phyloP scores from a whole-genome alignment of 2,797 vertebrate species.

The Clamator glandarius region DNA sequence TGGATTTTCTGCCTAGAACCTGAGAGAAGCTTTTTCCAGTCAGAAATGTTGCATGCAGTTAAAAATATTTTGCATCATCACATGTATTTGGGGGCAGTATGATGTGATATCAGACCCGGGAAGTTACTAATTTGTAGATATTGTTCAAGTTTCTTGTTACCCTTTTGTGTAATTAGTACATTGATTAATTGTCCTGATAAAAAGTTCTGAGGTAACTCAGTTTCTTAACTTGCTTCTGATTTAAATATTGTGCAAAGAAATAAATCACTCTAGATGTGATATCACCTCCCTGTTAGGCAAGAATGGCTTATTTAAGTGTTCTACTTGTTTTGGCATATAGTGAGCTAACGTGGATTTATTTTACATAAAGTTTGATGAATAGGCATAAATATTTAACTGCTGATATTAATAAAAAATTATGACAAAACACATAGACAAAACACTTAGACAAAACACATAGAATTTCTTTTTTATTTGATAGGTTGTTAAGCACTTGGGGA shows the following conservation, averaged over 20 bases:
- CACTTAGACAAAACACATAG: neutral
- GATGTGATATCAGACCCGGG: neutral
- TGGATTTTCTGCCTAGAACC: neutral
- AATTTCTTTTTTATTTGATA: neutral
- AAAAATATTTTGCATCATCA: neutral
- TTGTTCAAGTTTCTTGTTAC: neutral
- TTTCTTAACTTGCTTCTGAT: neutral
- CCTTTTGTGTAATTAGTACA: neutral
- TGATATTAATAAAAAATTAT: neutral
- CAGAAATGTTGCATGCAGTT: neutral
- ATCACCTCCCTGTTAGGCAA: neutral
- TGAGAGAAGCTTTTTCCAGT: neutral
- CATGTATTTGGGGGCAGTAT: accelerated
- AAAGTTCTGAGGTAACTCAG: neutral
- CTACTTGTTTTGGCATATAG: neutral
- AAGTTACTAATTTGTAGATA: neutral
- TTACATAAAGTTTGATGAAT: neutral
- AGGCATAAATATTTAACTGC: neutral
- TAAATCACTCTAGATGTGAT: neutral
- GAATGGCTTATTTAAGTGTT: neutral
- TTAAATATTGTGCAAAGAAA: neutral
- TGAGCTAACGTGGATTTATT: neutral
- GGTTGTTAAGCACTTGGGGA: neutral
- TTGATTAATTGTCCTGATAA: neutral
- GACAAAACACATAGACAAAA: neutral